phyloP scores from a whole-genome alignment of 2,113 vertebrate genomes.

The Hippoglossus stenolepis region DNA sequence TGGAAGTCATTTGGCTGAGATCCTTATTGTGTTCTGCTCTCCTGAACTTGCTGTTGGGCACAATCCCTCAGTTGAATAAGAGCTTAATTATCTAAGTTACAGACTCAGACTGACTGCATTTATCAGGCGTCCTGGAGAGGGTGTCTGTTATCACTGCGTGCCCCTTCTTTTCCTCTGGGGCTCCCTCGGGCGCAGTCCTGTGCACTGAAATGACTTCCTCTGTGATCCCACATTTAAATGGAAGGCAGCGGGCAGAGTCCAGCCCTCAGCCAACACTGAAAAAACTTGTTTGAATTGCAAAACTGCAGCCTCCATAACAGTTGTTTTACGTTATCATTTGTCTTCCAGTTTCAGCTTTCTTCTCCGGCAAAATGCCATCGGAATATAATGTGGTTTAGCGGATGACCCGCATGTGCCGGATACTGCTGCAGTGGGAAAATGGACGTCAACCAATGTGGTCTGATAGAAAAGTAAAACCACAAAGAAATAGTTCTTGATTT shows the following conservation, averaged over 20 bases:
- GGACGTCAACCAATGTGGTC: neutral
- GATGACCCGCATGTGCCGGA: neutral
- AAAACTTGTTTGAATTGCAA: conserved; percentile 25
- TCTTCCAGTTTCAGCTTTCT: conserved; percentile 4
- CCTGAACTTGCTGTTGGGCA: conserved; percentile 46
- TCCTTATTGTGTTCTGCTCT: conserved; percentile 29
- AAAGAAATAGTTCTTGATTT: too few relatives aligned
- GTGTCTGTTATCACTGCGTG: conserved; percentile 50
- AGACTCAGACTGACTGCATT: conserved; percentile 54
- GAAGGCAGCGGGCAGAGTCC: conserved; percentile 11
- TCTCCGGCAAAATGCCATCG: neutral
- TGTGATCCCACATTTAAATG: conserved; percentile 54
- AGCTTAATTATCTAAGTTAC: conserved; percentile 67
- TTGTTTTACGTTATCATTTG: conserved; percentile 3
- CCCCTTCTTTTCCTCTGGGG: conserved; percentile 41
- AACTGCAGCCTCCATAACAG: neutral
- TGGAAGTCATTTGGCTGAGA: conserved; percentile 52
- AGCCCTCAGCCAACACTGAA: conserved; percentile 28
- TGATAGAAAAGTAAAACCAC: neutral
- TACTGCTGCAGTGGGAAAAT: neutral
- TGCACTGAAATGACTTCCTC: conserved; percentile 41
- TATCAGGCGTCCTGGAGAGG: conserved; percentile 60
- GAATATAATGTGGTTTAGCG: neutral
- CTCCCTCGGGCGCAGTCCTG: conserved; percentile 36
- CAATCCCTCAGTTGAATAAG: conserved; percentile 45